Percentiles rank a stretch among this genome's conserved stretches.
These are phyloP conservation scores for Leucophenga montana DNA, from an alignment of 2,888 invertebrate species.

Conservation along the genomic window DNA sequence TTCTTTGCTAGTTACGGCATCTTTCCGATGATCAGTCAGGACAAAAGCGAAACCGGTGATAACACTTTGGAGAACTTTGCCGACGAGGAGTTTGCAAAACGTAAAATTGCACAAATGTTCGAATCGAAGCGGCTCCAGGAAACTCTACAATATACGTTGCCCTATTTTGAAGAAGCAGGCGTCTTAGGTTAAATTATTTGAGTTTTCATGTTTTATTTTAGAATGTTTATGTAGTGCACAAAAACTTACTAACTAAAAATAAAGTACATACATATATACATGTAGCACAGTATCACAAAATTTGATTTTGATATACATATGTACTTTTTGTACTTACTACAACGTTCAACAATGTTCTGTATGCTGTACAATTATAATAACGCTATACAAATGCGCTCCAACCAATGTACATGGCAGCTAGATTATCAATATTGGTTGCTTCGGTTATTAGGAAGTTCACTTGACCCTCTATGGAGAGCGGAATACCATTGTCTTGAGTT, in stretches of 20 bases:
- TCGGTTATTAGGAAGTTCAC: slow-evolving; percentile 93
- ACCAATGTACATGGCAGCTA: slow-evolving; percentile 97
- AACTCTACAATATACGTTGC: slow-evolving; percentile 59
- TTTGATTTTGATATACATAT: not conserved
- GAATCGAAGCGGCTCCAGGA: slow-evolving; percentile 57
- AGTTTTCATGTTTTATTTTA: too few relatives aligned
- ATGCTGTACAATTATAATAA: not conserved
- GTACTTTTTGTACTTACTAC: not conserved
- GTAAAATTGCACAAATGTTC: slow-evolving; percentile 58
- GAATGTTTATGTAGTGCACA: too few relatives aligned
- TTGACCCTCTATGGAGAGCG: slow-evolving; percentile 94
- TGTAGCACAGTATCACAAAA: too few relatives aligned
- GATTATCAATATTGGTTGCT: slow-evolving; percentile 89
- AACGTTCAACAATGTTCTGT: too few relatives aligned
- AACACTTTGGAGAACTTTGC: slow-evolving; percentile 61
- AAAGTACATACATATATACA: too few relatives aligned
- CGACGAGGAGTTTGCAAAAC: slow-evolving; percentile 55
- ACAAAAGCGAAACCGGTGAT: slow-evolving; percentile 57
- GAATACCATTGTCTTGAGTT: slow-evolving; percentile 78
- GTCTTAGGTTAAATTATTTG: slow-evolving; percentile 40
- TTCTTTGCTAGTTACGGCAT: slow-evolving; percentile 64
- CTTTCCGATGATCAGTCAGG: slow-evolving; percentile 62
- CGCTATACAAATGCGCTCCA: slow-evolving; percentile 86
- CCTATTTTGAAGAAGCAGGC: slow-evolving; percentile 63
- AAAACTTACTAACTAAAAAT: too few relatives aligned